These are phyloP conservation scores for Pionites leucogaster DNA, from an alignment of 2,113 vertebrate species.

Conservation along the genomic window DNA sequence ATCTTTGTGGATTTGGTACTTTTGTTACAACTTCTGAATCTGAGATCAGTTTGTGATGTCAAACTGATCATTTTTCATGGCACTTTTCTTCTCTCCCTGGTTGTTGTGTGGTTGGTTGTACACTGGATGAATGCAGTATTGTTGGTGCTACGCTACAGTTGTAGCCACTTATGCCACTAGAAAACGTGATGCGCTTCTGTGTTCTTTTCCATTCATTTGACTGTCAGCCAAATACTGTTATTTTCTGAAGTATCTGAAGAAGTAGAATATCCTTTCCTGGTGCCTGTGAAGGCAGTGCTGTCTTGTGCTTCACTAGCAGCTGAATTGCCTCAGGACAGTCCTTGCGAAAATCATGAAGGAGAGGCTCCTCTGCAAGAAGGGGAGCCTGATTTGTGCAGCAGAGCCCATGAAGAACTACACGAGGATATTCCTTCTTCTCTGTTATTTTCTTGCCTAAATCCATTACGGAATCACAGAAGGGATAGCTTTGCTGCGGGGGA, in stretches of 20 bases:
- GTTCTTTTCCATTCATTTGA: background rate
- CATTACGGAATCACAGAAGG: background rate
- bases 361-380: background rate
- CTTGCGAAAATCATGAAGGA: background rate
- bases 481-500: background rate
- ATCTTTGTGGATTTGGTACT: background rate
- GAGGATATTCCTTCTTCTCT: background rate
- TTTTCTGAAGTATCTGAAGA: background rate
- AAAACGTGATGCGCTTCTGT: background rate
- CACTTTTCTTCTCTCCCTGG: background rate
- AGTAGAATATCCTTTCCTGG: background rate
- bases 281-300: background rate
- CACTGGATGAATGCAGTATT: background rate
- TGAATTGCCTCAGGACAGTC: background rate
- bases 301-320: background rate
- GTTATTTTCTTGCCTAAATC: background rate
- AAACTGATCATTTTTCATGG: accelerated
- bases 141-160: background rate
- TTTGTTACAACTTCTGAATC: background rate
- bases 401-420: background rate
- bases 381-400: background rate
- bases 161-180: background rate
- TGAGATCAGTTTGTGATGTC: background rate
- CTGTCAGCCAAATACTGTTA: background rate
- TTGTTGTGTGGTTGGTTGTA: background rate